Conservation (phyloP, 2,113 vertebrate species). For the Phaetusa simplex region DNA sequence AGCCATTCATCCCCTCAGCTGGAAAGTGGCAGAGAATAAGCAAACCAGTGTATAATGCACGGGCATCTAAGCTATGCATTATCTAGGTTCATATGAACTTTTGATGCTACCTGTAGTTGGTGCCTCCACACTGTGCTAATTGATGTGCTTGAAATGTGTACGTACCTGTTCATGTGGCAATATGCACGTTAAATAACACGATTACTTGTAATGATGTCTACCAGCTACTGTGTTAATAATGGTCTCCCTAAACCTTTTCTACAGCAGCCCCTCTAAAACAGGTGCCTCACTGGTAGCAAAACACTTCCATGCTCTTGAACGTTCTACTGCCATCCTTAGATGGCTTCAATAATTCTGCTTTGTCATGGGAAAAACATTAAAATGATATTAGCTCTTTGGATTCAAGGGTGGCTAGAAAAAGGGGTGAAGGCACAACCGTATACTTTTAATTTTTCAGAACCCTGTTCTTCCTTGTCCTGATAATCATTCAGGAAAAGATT, state of each 20-base stretch:
- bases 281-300: neutral
- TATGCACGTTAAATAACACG: neutral
- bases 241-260: neutral
- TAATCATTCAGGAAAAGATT: neutral
- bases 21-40: neutral
- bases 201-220: neutral
- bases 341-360: conserved; percentile 43
- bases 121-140: neutral
- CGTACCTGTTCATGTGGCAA: neutral
- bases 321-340: neutral
- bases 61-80: neutral
- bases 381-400: neutral
- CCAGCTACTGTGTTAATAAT: neutral
- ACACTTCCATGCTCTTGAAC: neutral
- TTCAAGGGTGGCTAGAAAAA: neutral
- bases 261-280: neutral
- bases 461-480: neutral
- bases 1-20: neutral
- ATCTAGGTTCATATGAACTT: neutral
- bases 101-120: neutral
- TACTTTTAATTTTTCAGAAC: neutral
- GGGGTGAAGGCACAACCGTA: neutral
- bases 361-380: conserved; percentile 15
- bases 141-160: neutral
- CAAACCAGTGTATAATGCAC: neutral